Evolutionary conservation across 2,113 vertebrate species (phyloP).

Genomic region (Antechinus stuartii): DNA sequence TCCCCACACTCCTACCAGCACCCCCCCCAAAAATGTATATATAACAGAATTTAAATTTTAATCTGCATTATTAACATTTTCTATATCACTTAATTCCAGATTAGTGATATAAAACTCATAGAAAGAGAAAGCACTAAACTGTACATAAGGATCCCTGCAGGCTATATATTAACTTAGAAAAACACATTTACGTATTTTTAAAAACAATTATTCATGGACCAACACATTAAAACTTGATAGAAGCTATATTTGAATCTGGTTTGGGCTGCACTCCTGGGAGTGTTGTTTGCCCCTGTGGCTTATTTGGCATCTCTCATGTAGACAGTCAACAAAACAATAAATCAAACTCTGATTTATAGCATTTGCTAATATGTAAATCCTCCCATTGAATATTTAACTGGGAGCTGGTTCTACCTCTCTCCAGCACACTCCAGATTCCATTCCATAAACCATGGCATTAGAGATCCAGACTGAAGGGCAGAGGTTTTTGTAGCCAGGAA

Average conservation of each 20-base stretch:
- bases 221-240: background rate
- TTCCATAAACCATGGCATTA: background rate
- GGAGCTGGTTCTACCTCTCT: background rate
- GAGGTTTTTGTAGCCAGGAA: background rate
- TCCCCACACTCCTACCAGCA: background rate
- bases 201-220: background rate
- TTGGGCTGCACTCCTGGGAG: background rate
- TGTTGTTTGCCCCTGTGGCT: background rate
- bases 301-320: background rate
- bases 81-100: background rate
- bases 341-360: background rate
- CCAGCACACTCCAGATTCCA: background rate
- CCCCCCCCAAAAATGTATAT: background rate
- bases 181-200: background rate
- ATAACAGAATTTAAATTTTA: background rate
- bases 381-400: background rate
- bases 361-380: background rate
- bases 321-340: background rate
- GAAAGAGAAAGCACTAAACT: background rate
- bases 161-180: background rate
- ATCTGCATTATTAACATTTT: background rate
- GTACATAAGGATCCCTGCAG: no score
- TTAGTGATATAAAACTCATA: background rate
- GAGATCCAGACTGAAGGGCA: background rate
- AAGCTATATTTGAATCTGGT: background rate